Percentiles rank a stretch among this genome's conserved stretches.
These are phyloP conservation scores for Caligus rogercresseyi DNA, from an alignment of 1,140 invertebrate genomes.

Conservation along the genomic window DNA sequence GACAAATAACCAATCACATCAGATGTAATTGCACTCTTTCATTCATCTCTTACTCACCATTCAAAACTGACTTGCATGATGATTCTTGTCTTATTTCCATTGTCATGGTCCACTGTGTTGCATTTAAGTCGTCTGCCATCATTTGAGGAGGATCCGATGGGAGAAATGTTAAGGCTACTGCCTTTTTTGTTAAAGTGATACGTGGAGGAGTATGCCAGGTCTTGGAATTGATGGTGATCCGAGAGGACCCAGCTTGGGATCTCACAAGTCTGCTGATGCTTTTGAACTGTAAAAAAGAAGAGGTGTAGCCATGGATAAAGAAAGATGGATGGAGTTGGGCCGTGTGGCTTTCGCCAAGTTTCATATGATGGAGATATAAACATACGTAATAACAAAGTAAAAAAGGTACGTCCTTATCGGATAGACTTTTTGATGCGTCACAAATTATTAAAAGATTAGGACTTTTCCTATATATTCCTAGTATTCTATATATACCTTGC, in stretches of 20 bases:
- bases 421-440: too few species aligned
- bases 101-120: slow-evolving; percentile 8
- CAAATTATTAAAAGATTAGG: too few species aligned
- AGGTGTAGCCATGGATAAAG: not conserved
- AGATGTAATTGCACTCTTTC: not conserved
- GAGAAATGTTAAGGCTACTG: slow-evolving; percentile 4
- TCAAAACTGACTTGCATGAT: slow-evolving; percentile 16
- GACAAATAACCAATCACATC: not conserved
- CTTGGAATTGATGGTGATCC: slow-evolving; percentile 14
- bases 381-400: too few species aligned
- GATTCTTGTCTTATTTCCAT: not conserved
- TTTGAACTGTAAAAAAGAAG: slow-evolving; percentile 8
- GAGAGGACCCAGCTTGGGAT: slow-evolving; percentile 6
- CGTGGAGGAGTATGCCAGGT: not conserved
- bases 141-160: not conserved
- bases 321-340: not conserved
- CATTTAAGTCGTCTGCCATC: slow-evolving; percentile 6
- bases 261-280: slow-evolving; percentile 1
- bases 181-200: slow-evolving; percentile 14
- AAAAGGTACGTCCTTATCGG: too few species aligned
- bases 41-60: slow-evolving; percentile 7
- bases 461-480: too few species aligned
- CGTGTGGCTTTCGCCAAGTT: too few species aligned
- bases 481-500: too few species aligned
- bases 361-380: too few species aligned